Percentiles rank a stretch among this genome's conserved stretches.
Conservation (phyloP, 2,888 invertebrate genomes). For the Phortica okadai region DNA sequence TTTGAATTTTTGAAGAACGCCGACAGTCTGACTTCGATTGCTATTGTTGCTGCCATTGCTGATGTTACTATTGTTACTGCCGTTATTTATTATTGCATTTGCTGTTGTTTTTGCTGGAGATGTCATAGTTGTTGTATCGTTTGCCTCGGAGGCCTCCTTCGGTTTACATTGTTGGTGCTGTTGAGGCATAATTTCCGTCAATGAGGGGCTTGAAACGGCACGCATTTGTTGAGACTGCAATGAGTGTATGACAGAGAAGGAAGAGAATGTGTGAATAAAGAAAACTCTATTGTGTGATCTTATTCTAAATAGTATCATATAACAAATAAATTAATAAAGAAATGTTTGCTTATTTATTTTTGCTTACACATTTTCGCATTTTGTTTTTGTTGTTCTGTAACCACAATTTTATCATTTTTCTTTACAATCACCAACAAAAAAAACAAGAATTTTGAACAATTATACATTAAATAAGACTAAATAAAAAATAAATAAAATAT, state of each 20-base stretch:
- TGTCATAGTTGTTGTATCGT: conserved; percentile 16
- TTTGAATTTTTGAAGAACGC: conserved; percentile 84
- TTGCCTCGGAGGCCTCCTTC: conserved; percentile 22
- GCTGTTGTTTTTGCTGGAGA: conserved; percentile 32
- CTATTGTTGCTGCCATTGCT: conserved; percentile 38
- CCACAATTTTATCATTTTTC: conserved; percentile 9
- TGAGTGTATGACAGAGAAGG: conserved; percentile 26
- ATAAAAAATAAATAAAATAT: no score
- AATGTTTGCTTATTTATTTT: conserved; percentile 1
- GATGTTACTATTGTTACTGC: conserved; percentile 39
- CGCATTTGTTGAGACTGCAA: conserved; percentile 75
- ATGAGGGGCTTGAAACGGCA: conserved; percentile 75
- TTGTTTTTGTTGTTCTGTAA: not conserved
- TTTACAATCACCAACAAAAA: not conserved
- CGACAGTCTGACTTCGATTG: conserved; percentile 52
- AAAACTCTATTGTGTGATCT: not conserved
- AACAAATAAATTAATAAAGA: not conserved
- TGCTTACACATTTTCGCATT: not conserved
- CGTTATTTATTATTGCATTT: conserved; percentile 24
- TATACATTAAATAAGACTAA: no score
- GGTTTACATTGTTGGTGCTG: conserved; percentile 31
- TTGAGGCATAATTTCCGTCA: conserved; percentile 64
- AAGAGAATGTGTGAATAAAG: not conserved
- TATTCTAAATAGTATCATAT: no score
- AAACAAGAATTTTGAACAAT: no score